A percentile compares a stretch with the other conserved stretches of the same genome.
Evolutionary conservation across 2,113 vertebrate species (phyloP).

Genomic region (Microtus montanus): DNA sequence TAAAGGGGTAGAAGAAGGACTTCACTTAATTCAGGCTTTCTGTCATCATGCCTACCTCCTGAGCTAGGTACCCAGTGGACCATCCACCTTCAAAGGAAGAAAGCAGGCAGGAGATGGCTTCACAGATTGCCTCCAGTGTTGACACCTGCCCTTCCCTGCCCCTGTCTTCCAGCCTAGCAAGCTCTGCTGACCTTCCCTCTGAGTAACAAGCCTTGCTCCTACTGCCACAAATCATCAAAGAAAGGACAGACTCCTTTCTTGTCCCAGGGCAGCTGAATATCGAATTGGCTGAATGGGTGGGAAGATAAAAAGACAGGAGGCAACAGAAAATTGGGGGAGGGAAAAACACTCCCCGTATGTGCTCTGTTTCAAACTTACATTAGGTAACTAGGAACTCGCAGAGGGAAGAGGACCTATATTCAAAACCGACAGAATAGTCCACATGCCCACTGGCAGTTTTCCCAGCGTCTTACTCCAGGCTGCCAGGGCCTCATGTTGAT

Average conservation of each 20-base stretch:
- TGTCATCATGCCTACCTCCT: not conserved
- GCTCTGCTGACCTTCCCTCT: not conserved
- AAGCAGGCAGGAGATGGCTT: not conserved
- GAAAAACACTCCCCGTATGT: not conserved
- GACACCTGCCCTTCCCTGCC: rapidly evolving
- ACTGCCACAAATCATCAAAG: not conserved
- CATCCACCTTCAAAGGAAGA: not conserved
- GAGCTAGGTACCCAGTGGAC: too few species aligned
- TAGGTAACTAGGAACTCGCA: not conserved
- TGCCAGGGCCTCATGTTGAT: not conserved
- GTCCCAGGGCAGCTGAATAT: not conserved
- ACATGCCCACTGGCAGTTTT: not conserved
- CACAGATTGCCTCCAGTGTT: not conserved
- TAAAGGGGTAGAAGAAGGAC: not conserved
- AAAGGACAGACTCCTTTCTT: not conserved
- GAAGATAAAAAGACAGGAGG: not conserved
- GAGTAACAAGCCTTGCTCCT: not conserved
- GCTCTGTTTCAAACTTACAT: not conserved
- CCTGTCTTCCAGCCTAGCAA: not conserved
- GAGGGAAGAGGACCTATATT: not conserved
- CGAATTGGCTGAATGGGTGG: not conserved
- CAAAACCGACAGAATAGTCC: not conserved
- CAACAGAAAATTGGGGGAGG: not conserved
- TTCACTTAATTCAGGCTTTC: not conserved
- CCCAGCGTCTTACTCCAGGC: not conserved